Evolutionary conservation across 1,140 invertebrate species (phyloP).

Genomic region (Delia radicum): DNA sequence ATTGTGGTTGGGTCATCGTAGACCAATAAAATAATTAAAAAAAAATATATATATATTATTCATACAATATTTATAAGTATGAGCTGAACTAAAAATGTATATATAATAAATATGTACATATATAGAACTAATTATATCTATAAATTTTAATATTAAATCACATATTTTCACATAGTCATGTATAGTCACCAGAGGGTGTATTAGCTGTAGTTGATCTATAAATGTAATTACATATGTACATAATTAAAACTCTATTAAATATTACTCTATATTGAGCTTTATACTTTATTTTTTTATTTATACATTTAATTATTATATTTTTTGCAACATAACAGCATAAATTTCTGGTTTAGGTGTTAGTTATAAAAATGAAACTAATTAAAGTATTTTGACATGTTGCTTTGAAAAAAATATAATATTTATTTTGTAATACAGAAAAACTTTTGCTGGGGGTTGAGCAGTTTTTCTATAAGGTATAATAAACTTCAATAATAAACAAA

Average conservation of each 20-base stretch:
- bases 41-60: too few species aligned
- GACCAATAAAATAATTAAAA: neutral
- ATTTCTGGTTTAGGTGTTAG: neutral
- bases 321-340: neutral
- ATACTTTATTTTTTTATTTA: neutral
- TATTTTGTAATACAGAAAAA: too few species aligned
- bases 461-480: too few species aligned
- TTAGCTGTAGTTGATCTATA: neutral
- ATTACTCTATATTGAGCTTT: neutral
- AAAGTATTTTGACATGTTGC: neutral
- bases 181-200: too few species aligned
- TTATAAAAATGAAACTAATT: constrained; percentile 1
- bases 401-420: neutral
- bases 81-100: too few species aligned
- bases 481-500: too few species aligned
- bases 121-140: too few species aligned
- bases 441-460: too few species aligned
- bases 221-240: neutral
- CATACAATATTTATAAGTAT: too few species aligned
- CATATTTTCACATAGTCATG: too few species aligned
- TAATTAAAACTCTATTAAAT: neutral
- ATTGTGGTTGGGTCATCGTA: neutral
- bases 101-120: too few species aligned
- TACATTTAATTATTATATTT: neutral
- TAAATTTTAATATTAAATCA: too few species aligned